Evolutionary conservation across 2,113 vertebrate species (phyloP).

Genomic region (Melanerpes aurifrons): DNA sequence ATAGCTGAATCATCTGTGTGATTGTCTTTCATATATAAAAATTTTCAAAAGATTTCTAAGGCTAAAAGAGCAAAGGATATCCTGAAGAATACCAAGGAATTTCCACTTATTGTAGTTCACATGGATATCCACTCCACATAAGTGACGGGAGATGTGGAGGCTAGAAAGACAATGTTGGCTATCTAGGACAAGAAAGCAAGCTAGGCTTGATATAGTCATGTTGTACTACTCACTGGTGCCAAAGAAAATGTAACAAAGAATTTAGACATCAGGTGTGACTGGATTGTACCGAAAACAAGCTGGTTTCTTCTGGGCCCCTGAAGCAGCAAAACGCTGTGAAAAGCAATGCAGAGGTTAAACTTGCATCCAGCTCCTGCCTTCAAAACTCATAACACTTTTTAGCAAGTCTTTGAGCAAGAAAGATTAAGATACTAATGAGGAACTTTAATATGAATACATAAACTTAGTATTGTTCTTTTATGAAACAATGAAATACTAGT

Average conservation of each 20-base stretch:
- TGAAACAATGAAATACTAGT: background rate
- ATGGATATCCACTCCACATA: background rate
- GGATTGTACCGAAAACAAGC: background rate
- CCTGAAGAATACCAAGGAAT: constrained; percentile 68
- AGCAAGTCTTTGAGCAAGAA: background rate
- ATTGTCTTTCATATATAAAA: background rate
- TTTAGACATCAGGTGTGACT: background rate
- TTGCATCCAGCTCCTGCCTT: background rate
- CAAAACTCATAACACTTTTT: background rate
- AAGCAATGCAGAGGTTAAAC: background rate
- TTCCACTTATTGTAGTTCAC: constrained; percentile 69
- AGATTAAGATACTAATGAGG: background rate
- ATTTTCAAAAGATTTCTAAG: background rate
- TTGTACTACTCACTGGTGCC: background rate
- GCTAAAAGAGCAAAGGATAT: constrained; percentile 73
- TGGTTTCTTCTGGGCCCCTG: too few relatives aligned
- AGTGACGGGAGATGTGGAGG: background rate
- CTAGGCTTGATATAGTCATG: background rate
- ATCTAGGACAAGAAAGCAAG: background rate
- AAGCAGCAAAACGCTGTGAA: background rate
- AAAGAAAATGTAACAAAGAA: background rate
- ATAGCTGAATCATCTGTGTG: constrained; percentile 15
- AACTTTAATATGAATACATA: background rate
- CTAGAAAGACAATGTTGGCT: background rate
- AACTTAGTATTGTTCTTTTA: background rate